Conservation (phyloP, 2,797 vertebrate genomes). For the Strix occidentalis region DNA sequence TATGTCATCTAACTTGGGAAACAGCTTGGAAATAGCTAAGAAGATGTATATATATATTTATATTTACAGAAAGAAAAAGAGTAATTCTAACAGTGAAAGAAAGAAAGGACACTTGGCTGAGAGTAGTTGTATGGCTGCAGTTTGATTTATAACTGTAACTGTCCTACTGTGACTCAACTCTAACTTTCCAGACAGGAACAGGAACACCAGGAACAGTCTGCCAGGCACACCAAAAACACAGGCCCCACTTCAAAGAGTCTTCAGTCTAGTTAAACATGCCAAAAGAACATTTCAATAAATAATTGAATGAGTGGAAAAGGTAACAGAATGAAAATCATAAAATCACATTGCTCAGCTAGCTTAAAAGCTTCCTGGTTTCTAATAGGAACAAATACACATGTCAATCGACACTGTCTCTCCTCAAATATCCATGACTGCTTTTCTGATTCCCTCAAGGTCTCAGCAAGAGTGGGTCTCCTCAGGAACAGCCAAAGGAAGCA, state of each 20-base stretch:
- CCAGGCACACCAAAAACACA: not conserved
- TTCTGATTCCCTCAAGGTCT: not conserved
- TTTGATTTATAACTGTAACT: not conserved
- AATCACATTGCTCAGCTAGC: not conserved
- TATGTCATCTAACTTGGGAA: not conserved
- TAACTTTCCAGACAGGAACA: not conserved
- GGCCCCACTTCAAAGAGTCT: not conserved
- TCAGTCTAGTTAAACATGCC: not conserved
- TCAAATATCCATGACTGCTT: not conserved
- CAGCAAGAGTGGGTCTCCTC: not conserved
- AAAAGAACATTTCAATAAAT: not conserved
- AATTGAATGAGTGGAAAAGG: not conserved
- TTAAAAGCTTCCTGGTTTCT: not conserved
- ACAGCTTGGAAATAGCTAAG: not conserved
- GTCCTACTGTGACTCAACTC: not conserved
- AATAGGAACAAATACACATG: not conserved
- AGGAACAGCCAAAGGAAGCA: not conserved
- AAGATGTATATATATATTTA: not conserved
- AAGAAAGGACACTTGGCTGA: not conserved
- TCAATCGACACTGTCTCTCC: not conserved
- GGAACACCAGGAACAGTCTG: not conserved
- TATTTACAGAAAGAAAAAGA: not conserved
- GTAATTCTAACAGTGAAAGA: not conserved
- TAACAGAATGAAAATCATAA: not conserved
- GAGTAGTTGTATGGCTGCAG: not conserved